Evolutionary conservation across 1,140 invertebrate species (phyloP), one percentile per base, ranked within the genome.

Genomic region (Pachypsylla venusta): DNA sequence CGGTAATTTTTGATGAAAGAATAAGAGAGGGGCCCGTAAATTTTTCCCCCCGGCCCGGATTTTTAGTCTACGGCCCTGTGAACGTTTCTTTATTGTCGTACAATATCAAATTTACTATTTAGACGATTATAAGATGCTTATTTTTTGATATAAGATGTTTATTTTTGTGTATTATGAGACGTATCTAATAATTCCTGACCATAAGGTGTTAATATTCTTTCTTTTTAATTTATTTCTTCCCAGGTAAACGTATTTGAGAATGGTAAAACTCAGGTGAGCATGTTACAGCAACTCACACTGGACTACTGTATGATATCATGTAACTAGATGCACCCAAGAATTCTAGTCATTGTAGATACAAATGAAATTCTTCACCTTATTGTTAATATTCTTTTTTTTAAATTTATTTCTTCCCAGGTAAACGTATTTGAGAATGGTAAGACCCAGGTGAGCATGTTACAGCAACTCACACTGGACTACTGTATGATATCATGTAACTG

Each of bases 281-380:
- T 64, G 2, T 63, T 70, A 25, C 68, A 70, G 60, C 63, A 66
- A 35, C 35, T 70, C n/a, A 64, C 56, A 28, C 63, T 70, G 7
- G 42, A 58, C n/a, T 69, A 70, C 53, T 64, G 64, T 13, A 53
- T 69, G 13, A 27, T 70, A 14, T 81, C 80, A 57, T 74, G 91
- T 20, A 81, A 85, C 59, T 98, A 93, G 93, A 73, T 97, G 53
- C 93, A 93, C 61, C 80, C 87, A 0, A 76, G 89, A 58, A 90
- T 87, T 42, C 73, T 97, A 4, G 87, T 87, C 5, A 77, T 89
- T 25, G 70, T 97, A 61, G 93, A 97, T 73, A 81, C 81, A 0
- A 78, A 81, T 60, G 93, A 97, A 71, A 85, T 84, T 60, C 70
- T 96, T 56, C 85, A 92, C 72, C 73, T 98, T 39, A 39, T n/a